Conservation (phyloP, 1,140 invertebrate species). For the Temnothorax curvispinosus region DNA sequence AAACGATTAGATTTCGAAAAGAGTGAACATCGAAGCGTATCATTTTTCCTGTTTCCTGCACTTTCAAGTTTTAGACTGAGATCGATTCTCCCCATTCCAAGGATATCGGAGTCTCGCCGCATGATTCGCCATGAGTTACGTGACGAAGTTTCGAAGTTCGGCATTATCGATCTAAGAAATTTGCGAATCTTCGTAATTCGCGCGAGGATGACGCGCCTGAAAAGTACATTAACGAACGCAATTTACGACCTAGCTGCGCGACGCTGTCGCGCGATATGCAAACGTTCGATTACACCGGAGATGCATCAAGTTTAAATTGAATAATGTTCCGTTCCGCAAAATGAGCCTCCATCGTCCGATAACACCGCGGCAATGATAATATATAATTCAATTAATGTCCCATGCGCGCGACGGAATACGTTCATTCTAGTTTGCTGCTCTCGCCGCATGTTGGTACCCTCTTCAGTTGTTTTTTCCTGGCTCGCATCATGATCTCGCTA, state of each 20-base stretch:
- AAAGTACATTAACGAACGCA: constrained; percentile 51
- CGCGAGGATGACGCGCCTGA: constrained; percentile 14
- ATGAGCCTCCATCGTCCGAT: constrained; percentile 73
- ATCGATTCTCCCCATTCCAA: not conserved
- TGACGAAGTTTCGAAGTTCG: constrained; percentile 18
- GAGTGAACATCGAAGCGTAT: not conserved
- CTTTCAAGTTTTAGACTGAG: constrained; percentile 13
- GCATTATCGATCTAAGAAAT: constrained; percentile 30
- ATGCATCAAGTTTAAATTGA: constrained; percentile 78
- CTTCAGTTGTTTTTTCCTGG: not conserved
- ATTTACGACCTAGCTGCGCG: constrained; percentile 35
- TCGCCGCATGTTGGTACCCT: not conserved
- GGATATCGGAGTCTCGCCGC: constrained; percentile 3
- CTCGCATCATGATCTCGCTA: constrained; percentile 19
- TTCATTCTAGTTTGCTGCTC: constrained; percentile 60
- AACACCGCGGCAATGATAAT: constrained; percentile 73
- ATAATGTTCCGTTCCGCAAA: constrained; percentile 73
- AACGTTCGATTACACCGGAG: constrained; percentile 62
- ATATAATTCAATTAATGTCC: constrained; percentile 76
- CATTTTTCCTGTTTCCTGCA: not conserved
- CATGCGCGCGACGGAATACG: constrained; percentile 41
- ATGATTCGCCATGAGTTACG: not conserved
- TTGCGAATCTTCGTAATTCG: constrained; percentile 38
- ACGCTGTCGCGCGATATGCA: constrained; percentile 40
- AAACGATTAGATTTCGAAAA: not conserved